phyloP scores from a whole-genome alignment of 2,797 vertebrate genomes.

The Picus viridis region DNA sequence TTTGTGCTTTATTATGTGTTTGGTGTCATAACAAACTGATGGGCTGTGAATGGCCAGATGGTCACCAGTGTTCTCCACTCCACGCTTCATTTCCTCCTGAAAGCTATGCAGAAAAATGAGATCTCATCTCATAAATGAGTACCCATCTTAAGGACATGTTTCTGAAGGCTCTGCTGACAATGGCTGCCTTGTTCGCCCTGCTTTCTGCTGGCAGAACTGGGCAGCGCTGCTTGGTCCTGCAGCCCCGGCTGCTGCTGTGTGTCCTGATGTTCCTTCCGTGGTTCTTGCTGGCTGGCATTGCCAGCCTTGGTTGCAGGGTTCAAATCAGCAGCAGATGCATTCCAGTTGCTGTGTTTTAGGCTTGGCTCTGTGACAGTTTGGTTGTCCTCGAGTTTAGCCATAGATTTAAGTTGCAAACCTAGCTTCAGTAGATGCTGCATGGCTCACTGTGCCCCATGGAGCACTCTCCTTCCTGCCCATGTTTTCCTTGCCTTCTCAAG shows the following conservation, averaged over 20 bases:
- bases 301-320: not conserved
- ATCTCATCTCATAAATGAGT: conserved; percentile 66
- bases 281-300: not conserved
- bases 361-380: not conserved
- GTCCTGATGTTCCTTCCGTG: conserved; percentile 16
- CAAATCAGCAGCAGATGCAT: not conserved
- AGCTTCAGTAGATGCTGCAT: not conserved
- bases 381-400: not conserved
- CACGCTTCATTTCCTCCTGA: conserved; percentile 72
- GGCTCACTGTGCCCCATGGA: not conserved
- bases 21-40: conserved; percentile 70
- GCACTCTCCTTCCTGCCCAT: not conserved
- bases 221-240: not conserved
- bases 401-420: not conserved
- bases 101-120: conserved; percentile 70
- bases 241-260: conserved; percentile 2
- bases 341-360: not conserved
- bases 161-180: conserved; percentile 60
- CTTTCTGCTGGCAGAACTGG: conserved; percentile 15
- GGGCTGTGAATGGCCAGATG: conserved; percentile 75
- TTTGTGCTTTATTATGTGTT: conserved; percentile 71
- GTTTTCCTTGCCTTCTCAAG: not conserved
- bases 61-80: conserved; percentile 67
- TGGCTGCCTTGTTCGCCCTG: conserved; percentile 33
- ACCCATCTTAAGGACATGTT: conserved; percentile 51